Conservation (phyloP, 2,797 vertebrate genomes). For the Malacoraja senta region DNA sequence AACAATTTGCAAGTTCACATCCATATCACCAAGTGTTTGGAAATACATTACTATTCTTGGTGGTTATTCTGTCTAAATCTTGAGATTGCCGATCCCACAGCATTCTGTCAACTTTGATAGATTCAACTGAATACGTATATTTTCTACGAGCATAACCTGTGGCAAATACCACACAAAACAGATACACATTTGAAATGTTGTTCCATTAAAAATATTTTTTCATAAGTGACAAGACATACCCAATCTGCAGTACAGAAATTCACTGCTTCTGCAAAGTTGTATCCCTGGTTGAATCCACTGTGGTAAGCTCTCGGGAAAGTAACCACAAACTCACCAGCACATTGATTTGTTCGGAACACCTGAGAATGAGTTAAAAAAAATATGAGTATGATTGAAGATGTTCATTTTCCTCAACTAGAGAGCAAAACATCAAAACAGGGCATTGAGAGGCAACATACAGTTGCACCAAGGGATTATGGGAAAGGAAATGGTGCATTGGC, state of each 20-base stretch:
- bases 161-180: not conserved
- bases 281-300: conserved; percentile 98
- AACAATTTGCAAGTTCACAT: too few species aligned
- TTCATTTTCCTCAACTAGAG: not conserved
- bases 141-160: not conserved
- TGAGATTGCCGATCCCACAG: too few species aligned
- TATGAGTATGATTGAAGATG: not conserved
- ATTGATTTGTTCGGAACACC: conserved; percentile 98
- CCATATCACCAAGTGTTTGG: too few species aligned
- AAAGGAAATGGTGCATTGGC: too few species aligned
- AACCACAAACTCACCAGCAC: conserved; percentile 95
- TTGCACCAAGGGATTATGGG: too few species aligned
- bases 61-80: too few species aligned
- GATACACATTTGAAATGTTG: not conserved
- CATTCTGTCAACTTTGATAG: not conserved
- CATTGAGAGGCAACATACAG: too few species aligned
- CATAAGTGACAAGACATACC: conserved; percentile 58
- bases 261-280: conserved; percentile 97
- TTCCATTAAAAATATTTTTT: not conserved
- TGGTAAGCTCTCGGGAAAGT: conserved; percentile 97
- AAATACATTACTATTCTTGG: too few species aligned
- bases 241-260: conserved; percentile 99
- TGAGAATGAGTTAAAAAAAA: conserved; percentile 48
- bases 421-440: not conserved
- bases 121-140: not conserved